A percentile compares a stretch with the other conserved stretches of the same genome.
phyloP scores from a whole-genome alignment of 2,113 vertebrate genomes.

The Corythornis vintsioides region DNA sequence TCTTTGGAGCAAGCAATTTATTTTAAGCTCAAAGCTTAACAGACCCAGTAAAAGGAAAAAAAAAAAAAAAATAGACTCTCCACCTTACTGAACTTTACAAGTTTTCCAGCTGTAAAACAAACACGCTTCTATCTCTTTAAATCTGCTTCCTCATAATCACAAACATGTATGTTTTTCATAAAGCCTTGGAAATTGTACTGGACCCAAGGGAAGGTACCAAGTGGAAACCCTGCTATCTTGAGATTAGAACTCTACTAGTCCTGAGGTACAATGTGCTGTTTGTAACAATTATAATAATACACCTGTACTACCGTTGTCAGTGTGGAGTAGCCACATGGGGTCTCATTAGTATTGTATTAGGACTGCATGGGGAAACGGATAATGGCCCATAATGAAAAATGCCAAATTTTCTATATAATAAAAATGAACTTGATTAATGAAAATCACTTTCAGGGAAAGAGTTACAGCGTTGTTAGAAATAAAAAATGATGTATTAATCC shows the following conservation, averaged over 20 bases:
- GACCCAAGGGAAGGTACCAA: slow-evolving; percentile 75
- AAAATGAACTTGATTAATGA: slow-evolving; percentile 99
- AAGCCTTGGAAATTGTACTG: slow-evolving; percentile 80
- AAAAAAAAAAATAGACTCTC: background rate
- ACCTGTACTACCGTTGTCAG: slow-evolving; percentile 87
- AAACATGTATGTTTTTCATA: slow-evolving; percentile 87
- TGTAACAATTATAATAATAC: slow-evolving; percentile 90
- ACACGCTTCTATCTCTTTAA: slow-evolving; percentile 77
- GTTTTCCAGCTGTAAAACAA: slow-evolving; percentile 49
- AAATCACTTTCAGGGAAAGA: slow-evolving; percentile 97
- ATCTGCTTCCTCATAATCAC: slow-evolving; percentile 74
- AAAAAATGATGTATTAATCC: slow-evolving; percentile 99
- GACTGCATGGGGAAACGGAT: slow-evolving; percentile 89
- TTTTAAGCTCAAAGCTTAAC: background rate
- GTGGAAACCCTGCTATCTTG: slow-evolving; percentile 74
- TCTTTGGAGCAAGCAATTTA: background rate
- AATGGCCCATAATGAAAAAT: slow-evolving; percentile 97
- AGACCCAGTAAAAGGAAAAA: background rate
- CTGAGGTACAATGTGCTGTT: slow-evolving; percentile 82
- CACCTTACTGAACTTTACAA: background rate
- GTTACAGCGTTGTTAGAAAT: slow-evolving; percentile 97
- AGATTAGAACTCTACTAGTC: slow-evolving; percentile 75
- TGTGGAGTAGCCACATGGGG: slow-evolving; percentile 88
- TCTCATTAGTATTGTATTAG: slow-evolving; percentile 95
- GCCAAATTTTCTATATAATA: slow-evolving; percentile 97